Base-by-base conservation (phyloP, 2,113 vertebrate genomes). In the Colossoma macropomum region DNA sequence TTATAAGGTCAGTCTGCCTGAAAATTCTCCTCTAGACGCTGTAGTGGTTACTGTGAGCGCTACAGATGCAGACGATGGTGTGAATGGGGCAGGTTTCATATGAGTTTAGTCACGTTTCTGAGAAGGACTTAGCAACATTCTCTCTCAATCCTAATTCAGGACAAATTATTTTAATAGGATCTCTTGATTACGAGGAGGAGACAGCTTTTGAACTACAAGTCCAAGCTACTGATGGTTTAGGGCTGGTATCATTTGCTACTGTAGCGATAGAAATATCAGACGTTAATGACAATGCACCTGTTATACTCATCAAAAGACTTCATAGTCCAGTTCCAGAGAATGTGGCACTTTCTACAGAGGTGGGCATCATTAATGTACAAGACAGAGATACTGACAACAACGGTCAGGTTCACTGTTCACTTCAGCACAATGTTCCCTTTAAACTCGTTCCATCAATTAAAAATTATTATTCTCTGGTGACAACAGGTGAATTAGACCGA, bases 301-400 rank as follows among this genome's bases (percentile, higher is more conserved):
- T 90, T 25, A 82, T 94, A 34, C 82, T 78, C 0, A 27, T 93
- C 12, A 91, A 90, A 4, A 92, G 92, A 4, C 82, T 92, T 4
- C 83, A 86, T 48, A 87, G 34, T 68, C 82, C 86, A 41, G 1
- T 94, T 16, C 76, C 86, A 30, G 93, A 94, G 72, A 89, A 89
- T 48, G 79, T 82, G 0, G 81, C 84, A 59, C 81, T 86, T 4
- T 91, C 87, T 9, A 93, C 90, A 19, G 86, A 91, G 41, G 79
- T 94, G 0, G 90, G 90, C 28, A 89, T 94, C 77, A 91, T 94
- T 54, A 92, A 92, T 77, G 89, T 91, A 0, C 88, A 87, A 45
- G 92, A 94, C 80, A 77, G 25, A 87, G 94, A 95, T 1, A 90
- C 92, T 1, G 88, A 84, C 11, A 74, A 50, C n/a, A 94, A 94